Conservation (phyloP, 2,888 invertebrate genomes). For the Ophonus ardosiacus region DNA sequence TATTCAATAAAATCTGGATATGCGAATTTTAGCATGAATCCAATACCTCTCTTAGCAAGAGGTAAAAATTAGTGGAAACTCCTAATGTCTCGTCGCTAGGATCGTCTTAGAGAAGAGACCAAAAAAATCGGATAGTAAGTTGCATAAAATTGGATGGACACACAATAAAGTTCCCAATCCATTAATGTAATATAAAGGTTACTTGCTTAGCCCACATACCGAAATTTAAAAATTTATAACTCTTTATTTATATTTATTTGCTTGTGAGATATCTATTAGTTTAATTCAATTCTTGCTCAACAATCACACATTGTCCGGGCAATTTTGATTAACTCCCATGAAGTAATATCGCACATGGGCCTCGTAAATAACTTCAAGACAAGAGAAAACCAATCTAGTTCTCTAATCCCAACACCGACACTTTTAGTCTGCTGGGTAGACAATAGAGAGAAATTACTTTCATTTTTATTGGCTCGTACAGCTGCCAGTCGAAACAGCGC, state of each 20-base stretch:
- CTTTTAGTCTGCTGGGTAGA: neutral
- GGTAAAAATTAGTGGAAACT: too few relatives aligned
- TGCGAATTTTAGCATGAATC: too few relatives aligned
- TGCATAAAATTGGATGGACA: too few relatives aligned
- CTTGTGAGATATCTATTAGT: neutral
- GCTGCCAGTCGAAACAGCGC: neutral
- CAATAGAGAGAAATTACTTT: conserved; percentile 56
- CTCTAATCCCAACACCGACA: conserved; percentile 38
- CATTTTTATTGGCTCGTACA: conserved; percentile 41
- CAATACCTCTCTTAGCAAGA: too few relatives aligned
- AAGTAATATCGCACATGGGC: conserved; percentile 52
- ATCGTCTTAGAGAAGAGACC: too few relatives aligned
- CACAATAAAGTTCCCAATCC: too few relatives aligned
- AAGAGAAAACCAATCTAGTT: conserved; percentile 56
- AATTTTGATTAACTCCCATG: conserved; percentile 43
- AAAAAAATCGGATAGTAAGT: too few relatives aligned
- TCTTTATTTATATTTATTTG: neutral
- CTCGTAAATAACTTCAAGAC: conserved; percentile 39
- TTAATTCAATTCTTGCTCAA: conserved; percentile 11
- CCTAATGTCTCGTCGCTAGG: too few relatives aligned
- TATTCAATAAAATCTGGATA: too few relatives aligned
- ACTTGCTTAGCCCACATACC: too few relatives aligned
- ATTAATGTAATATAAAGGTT: too few relatives aligned
- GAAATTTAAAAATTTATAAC: too few relatives aligned
- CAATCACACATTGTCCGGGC: conserved; percentile 2